Conservation (phyloP, 1,140 invertebrate species). For the Oppia nitens region DNA sequence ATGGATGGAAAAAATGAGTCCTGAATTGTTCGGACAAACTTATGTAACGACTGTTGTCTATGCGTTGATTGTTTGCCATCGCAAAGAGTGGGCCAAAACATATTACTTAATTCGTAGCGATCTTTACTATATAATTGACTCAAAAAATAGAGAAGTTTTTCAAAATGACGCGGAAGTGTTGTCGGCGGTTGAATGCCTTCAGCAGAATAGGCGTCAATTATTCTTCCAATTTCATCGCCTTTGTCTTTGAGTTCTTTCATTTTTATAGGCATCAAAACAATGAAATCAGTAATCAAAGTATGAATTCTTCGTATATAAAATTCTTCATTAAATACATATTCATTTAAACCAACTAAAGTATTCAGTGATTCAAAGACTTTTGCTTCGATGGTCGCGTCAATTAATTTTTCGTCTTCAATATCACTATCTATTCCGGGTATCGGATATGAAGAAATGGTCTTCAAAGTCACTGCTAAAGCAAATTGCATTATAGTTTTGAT, state of each 20-base stretch:
- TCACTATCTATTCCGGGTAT: slow-evolving; percentile 33
- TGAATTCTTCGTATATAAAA: slow-evolving; percentile 72
- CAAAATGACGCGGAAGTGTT: slow-evolving; percentile 58
- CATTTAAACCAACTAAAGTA: slow-evolving; percentile 46
- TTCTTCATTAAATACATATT: slow-evolving; percentile 25
- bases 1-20: slow-evolving; percentile 14
- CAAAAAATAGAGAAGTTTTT: slow-evolving; percentile 53
- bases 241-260: slow-evolving; percentile 57
- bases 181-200: slow-evolving; percentile 62
- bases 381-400: slow-evolving; percentile 55
- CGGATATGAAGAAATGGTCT: slow-evolving; percentile 40
- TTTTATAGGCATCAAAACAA: slow-evolving; percentile 78
- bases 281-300: slow-evolving; percentile 73
- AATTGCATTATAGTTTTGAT: slow-evolving; percentile 56
- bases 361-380: slow-evolving; percentile 62
- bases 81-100: slow-evolving; percentile 4
- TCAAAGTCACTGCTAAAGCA: slow-evolving; percentile 58
- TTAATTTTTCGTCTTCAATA: slow-evolving; percentile 49
- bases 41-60: slow-evolving; percentile 6
- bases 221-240: slow-evolving; percentile 72
- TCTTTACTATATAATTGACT: slow-evolving; percentile 14
- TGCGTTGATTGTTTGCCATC: background rate
- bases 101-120: slow-evolving; percentile 2
- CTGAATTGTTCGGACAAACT: slow-evolving; percentile 14
- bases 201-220: slow-evolving; percentile 50